These are phyloP conservation scores for Aromia moschata DNA, from an alignment of 2,888 invertebrate species.

Conservation along the genomic window DNA sequence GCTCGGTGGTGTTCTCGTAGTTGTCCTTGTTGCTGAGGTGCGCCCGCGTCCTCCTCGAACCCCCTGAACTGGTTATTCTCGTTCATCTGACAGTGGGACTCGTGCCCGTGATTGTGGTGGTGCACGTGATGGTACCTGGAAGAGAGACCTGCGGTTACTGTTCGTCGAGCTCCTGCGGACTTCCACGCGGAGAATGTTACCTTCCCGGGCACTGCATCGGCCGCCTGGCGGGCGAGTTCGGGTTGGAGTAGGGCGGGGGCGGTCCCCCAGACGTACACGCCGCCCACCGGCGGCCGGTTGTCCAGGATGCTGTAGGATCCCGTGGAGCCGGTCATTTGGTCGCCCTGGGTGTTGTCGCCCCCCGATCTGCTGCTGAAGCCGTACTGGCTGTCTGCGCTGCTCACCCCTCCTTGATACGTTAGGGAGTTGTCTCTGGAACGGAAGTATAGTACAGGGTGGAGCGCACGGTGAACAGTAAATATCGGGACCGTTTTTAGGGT, in stretches of 20 bases:
- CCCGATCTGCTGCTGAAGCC: slow-evolving; percentile 72
- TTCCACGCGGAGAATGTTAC: slow-evolving; percentile 41
- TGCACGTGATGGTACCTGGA: slow-evolving; percentile 58
- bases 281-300: slow-evolving; percentile 66
- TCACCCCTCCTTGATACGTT: slow-evolving; percentile 71
- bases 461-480: too few species aligned
- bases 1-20: slow-evolving; percentile 67
- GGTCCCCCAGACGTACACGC: slow-evolving; percentile 83
- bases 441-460: too few species aligned
- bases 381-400: slow-evolving; percentile 84
- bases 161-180: background rate
- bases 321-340: slow-evolving; percentile 57
- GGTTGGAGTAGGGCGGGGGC: slow-evolving; percentile 87
- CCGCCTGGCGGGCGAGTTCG: slow-evolving; percentile 74
- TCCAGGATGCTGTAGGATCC: slow-evolving; percentile 70
- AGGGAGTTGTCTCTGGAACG: slow-evolving; percentile 63
- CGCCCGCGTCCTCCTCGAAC: slow-evolving; percentile 53
- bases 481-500: too few species aligned
- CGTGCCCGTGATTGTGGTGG: slow-evolving; percentile 61
- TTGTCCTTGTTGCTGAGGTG: slow-evolving; percentile 63
- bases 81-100: slow-evolving; percentile 62
- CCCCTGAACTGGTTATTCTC: slow-evolving; percentile 57
- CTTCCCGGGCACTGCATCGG: slow-evolving; percentile 60
- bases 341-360: slow-evolving; percentile 56
- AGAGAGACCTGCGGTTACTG: slow-evolving; percentile 12